Conservation (phyloP, 2,113 vertebrate genomes). For the Pseudonaja textilis region DNA sequence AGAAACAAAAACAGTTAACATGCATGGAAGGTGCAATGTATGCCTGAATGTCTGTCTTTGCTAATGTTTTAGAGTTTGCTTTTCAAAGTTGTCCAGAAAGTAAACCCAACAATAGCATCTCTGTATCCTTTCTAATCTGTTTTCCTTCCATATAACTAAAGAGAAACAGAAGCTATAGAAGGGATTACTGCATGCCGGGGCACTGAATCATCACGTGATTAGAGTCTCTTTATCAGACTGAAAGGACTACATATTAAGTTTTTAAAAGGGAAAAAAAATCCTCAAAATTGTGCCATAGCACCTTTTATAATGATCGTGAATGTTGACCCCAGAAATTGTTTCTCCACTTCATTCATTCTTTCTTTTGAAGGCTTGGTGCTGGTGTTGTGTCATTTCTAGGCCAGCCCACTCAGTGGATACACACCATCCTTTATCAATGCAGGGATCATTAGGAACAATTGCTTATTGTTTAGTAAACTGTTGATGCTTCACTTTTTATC, state of each 20-base stretch:
- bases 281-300: not conserved
- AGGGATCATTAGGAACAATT: conserved; percentile 44
- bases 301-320: conserved; percentile 11
- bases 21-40: not conserved
- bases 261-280: not conserved
- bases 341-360: conserved; percentile 22
- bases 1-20: not conserved
- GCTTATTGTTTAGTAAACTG: conserved; percentile 38
- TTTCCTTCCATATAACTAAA: conserved; percentile 34
- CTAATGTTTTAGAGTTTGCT: conserved; percentile 13
- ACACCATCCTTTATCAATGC: conserved; percentile 47
- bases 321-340: conserved; percentile 12
- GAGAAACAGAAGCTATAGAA: conserved; percentile 30
- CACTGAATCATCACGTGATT: conserved; percentile 23
- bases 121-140: conserved; percentile 18
- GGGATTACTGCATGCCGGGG: conserved; percentile 26
- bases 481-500: conserved; percentile 28
- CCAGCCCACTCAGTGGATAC: conserved; percentile 39
- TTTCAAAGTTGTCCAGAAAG: conserved; percentile 21
- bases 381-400: conserved; percentile 34
- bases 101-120: conserved; percentile 27
- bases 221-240: not conserved
- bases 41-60: not conserved
- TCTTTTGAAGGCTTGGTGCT: not conserved
- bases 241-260: conserved; percentile 27